A percentile compares a stretch with the other conserved stretches of the same genome.
Evolutionary conservation across 2,113 vertebrate species (phyloP).

Genomic region (Empidonax traillii): DNA sequence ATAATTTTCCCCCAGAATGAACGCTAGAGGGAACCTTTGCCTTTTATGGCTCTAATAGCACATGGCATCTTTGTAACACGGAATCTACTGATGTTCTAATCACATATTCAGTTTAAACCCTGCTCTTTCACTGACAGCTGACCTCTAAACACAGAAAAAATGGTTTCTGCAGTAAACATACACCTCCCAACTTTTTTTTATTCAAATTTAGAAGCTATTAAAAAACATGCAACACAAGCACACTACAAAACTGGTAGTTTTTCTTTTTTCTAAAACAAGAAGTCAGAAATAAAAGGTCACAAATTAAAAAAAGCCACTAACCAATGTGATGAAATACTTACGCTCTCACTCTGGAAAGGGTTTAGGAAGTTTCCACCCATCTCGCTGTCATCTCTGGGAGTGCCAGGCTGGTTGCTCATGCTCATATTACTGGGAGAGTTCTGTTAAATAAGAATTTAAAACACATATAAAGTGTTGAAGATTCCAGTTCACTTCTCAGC

Average conservation of each 20-base stretch:
- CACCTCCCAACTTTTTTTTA: neutral
- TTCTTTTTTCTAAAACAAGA: neutral
- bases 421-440: slow-evolving; percentile 98
- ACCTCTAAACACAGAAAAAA: neutral
- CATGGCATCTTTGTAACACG: neutral
- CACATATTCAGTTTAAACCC: neutral
- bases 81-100: neutral
- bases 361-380: slow-evolving; percentile 98
- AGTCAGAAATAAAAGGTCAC: neutral
- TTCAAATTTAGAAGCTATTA: neutral
- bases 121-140: neutral
- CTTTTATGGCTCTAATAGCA: neutral
- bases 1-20: neutral
- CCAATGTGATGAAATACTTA: slow-evolving; percentile 66
- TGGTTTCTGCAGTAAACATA: neutral
- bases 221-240: neutral
- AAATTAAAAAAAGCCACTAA: neutral
- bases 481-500: neutral
- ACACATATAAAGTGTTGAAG: slow-evolving; percentile 6
- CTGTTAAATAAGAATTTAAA: slow-evolving; percentile 74
- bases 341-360: slow-evolving; percentile 97
- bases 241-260: neutral
- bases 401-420: slow-evolving; percentile 98
- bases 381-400: slow-evolving; percentile 95
- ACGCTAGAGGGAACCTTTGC: slow-evolving; percentile 58